Base-by-base conservation (phyloP, 2,113 vertebrate genomes). In the Thunnus maccoyii region DNA sequence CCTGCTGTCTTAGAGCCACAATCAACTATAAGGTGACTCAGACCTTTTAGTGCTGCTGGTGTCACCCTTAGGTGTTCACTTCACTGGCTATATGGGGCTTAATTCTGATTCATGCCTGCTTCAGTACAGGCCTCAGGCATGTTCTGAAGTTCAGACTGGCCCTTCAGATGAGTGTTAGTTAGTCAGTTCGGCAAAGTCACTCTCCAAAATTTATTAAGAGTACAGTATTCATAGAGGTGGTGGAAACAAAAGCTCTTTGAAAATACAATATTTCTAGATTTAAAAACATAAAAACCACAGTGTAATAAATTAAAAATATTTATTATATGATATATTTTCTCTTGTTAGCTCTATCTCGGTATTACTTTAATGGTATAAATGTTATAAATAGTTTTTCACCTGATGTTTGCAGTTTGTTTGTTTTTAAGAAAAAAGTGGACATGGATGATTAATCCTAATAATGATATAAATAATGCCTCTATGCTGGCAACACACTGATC, bases 71-170 rank as follows among this genome's bases (percentile, higher is more conserved):
- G 72, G 20, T 57, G 18, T 82, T 67, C 20, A 50, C n/a, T 44
- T 44, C 8, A 14, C 8, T 63, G 47, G 55, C 60, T 13, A 54
- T 47, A 22, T 8, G 11, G 32, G 52, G 54, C 52, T 50, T 36
- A 32, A 60, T 20, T 54, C n/a, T 68, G 66, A 82, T 65, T 54
- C 14, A 44, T 72, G 63, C n/a, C 72, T 2, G 3, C 27, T 60
- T 79, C 52, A 57, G 0, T 63, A 52, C 41, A 48, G 15, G 82
- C 78, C 16, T 63, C 20, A 3, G 67, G 66, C 48, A 5, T 71
- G 10, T 66, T 61, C 52, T 51, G 47, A 78, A 41, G 50, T 72
- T 86, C 74, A 84, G 44, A 64, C 30, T 11, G 63, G 54, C 14
- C 61, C 46, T 70, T 66, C 13, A 46, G 67, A 86, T 58, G 52